These are phyloP conservation scores for Gallinago stenura DNA, from an alignment of 2,797 vertebrate genomes.

Conservation along the genomic window DNA sequence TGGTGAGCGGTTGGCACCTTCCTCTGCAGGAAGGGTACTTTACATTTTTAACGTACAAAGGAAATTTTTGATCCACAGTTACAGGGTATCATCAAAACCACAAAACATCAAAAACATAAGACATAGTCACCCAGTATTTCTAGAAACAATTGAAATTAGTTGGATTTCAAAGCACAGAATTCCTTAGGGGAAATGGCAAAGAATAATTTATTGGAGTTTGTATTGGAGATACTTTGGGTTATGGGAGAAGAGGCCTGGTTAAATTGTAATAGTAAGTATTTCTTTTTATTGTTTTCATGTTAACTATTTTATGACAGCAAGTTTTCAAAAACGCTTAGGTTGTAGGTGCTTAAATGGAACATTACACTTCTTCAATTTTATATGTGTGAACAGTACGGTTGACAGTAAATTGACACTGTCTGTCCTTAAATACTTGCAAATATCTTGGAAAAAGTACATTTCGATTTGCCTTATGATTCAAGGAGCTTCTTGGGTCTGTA, in stretches of 20 bases:
- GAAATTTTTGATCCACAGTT: not conserved
- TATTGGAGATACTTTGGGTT: not conserved
- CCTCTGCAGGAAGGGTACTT: not conserved
- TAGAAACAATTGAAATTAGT: not conserved
- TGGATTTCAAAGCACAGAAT: not conserved
- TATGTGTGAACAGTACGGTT: not conserved
- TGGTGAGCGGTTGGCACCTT: too few species aligned
- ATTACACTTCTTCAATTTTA: not conserved
- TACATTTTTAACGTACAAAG: constrained; percentile 18
- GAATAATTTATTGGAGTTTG: not conserved
- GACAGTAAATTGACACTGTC: not conserved
- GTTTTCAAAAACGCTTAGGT: not conserved
- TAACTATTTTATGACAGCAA: not conserved
- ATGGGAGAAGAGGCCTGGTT: not conserved
- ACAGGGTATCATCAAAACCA: not conserved
- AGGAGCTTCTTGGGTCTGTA: not conserved
- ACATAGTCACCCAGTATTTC: not conserved
- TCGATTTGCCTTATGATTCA: not conserved
- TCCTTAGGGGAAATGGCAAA: not conserved
- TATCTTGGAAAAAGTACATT: not conserved
- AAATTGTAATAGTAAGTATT: not conserved
- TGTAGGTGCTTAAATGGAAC: not conserved
- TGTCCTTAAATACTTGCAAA: not conserved
- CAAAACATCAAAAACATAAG: not conserved
- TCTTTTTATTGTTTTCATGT: accelerated